Evolutionary conservation across 2,113 vertebrate genomes (phyloP).

Genomic region (Machaerirhynchus nigripectus): DNA sequence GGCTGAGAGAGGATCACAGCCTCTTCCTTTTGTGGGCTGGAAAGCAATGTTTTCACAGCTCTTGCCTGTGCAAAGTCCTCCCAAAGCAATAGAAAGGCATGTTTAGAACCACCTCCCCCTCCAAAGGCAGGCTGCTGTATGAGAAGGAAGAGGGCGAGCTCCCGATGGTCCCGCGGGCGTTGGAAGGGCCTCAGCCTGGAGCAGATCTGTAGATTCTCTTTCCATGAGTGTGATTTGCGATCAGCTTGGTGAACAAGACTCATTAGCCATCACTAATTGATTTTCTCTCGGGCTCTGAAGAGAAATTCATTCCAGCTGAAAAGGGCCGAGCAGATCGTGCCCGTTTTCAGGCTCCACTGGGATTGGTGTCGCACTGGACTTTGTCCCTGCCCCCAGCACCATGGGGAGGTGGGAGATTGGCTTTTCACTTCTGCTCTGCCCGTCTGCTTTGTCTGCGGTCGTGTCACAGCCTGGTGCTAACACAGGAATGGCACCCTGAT

Average conservation of each 20-base stretch:
- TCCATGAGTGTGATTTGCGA: constrained; percentile 67
- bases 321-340: background rate
- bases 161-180: background rate
- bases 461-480: constrained; percentile 66
- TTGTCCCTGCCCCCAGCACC: background rate
- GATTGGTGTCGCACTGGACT: constrained; percentile 24
- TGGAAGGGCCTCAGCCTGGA: constrained; percentile 65
- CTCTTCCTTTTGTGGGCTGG: constrained; percentile 54
- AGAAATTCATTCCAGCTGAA: constrained; percentile 17
- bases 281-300: constrained; percentile 5
- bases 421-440: constrained; percentile 67
- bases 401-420: background rate
- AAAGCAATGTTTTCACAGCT: constrained; percentile 53
- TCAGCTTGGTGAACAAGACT: constrained; percentile 61
- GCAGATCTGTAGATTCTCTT: constrained; percentile 66
- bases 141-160: constrained; percentile 52
- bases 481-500: constrained; percentile 66
- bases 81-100: constrained; percentile 73
- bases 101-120: constrained; percentile 58
- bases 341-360: background rate
- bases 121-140: constrained; percentile 57
- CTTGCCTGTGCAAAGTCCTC: constrained; percentile 59
- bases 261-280: constrained; percentile 9
- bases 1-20: constrained; percentile 44
- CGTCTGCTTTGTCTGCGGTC: constrained; percentile 49